These are phyloP conservation scores for Bombus impatiens DNA, from an alignment of 1,140 invertebrate species.

Conservation along the genomic window DNA sequence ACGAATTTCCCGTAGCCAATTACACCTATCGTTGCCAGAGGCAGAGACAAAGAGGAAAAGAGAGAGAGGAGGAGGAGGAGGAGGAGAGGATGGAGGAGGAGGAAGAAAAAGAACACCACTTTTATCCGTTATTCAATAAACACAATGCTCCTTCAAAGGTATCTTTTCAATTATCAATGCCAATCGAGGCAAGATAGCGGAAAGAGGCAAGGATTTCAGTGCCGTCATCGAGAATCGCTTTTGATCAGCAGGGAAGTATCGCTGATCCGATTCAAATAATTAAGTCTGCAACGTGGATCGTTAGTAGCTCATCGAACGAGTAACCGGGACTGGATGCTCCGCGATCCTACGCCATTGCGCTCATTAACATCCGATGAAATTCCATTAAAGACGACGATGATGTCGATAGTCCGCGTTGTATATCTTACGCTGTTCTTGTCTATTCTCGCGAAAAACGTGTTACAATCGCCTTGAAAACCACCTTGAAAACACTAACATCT, in stretches of 20 bases:
- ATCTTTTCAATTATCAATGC: conserved; percentile 41
- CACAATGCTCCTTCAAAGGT: conserved; percentile 44
- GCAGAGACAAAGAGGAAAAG: no score
- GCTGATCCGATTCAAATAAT: conserved; percentile 49
- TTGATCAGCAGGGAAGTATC: conserved; percentile 32
- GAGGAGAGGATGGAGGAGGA: accelerated
- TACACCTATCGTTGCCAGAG: not conserved
- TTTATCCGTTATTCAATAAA: conserved; percentile 38
- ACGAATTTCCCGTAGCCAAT: not conserved
- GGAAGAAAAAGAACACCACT: not conserved
- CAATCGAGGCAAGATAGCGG: conserved; percentile 18
- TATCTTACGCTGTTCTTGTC: not conserved
- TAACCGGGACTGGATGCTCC: conserved; percentile 6
- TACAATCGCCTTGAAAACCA: no score
- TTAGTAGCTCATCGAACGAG: conserved; percentile 18
- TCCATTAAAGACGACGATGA: not conserved
- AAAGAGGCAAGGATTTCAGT: conserved; percentile 18
- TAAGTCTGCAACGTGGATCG: conserved; percentile 43
- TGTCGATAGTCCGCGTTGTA: not conserved
- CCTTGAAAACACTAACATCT: no score
- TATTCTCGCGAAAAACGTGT: no score
- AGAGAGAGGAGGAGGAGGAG: not conserved
- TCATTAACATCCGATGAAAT: conserved; percentile 31
- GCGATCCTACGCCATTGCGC: conserved; percentile 1
- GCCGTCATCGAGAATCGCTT: conserved; percentile 26